Conservation (phyloP, 2,888 invertebrate genomes). For the Argynnis bischoffii region DNA sequence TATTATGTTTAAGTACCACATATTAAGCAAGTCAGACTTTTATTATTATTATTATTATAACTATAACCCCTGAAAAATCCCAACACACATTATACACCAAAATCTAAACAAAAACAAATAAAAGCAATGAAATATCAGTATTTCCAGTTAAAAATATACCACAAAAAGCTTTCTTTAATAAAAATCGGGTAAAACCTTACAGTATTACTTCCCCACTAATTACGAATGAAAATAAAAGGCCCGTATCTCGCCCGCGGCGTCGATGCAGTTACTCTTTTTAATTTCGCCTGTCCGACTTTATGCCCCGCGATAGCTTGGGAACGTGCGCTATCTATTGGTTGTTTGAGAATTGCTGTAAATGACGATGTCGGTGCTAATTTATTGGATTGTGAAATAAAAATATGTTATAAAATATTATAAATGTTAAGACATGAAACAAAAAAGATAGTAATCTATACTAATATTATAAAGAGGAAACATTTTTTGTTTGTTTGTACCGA, state of each 20-base stretch:
- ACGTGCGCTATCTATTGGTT: constrained; percentile 46
- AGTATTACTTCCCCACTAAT: constrained; percentile 24
- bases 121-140: neutral
- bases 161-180: neutral
- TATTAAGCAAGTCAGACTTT: too few relatives aligned
- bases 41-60: too few relatives aligned
- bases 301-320: constrained; percentile 52
- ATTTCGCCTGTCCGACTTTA: constrained; percentile 64
- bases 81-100: too few relatives aligned
- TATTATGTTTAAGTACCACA: too few relatives aligned
- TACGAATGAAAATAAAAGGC: constrained; percentile 25
- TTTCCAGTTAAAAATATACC: neutral
- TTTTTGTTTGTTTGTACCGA: too few relatives aligned
- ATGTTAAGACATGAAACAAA: too few relatives aligned
- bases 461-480: too few relatives aligned
- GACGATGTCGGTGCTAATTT: constrained; percentile 10
- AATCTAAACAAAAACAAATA: too few relatives aligned
- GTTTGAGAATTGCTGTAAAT: constrained; percentile 52
- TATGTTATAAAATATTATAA: constrained; percentile 50
- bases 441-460: too few relatives aligned
- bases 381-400: constrained; percentile 26
- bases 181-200: constrained; percentile 15
- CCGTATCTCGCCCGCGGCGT: constrained; percentile 30
- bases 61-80: too few relatives aligned
- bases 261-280: constrained; percentile 47